Percentiles rank a stretch among this genome's conserved stretches.
phyloP scores from a whole-genome alignment of 2,888 invertebrate genomes.

The Luffia ferchaultella region DNA sequence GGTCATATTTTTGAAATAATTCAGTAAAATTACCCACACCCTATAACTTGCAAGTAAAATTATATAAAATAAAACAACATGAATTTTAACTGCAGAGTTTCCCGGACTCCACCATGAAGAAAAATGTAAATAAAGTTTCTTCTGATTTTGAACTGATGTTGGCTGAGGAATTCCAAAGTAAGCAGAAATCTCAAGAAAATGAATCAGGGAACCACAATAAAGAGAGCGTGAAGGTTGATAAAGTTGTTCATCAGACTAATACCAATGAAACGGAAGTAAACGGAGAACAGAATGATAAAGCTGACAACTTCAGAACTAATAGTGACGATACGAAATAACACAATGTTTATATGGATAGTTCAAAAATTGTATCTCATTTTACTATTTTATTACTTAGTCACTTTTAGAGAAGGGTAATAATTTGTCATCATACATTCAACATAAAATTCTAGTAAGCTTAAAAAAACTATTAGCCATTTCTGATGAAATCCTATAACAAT shows the following conservation, averaged over 20 bases:
- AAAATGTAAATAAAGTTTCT: conserved; percentile 50
- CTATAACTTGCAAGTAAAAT: too few relatives aligned
- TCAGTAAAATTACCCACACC: too few relatives aligned
- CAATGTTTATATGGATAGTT: neutral
- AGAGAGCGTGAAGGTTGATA: conserved; percentile 30
- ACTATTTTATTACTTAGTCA: too few relatives aligned
- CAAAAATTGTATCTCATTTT: neutral
- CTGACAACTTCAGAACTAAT: conserved; percentile 23
- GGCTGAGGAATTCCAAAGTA: conserved; percentile 46
- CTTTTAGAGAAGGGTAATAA: too few relatives aligned
- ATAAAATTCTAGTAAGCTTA: too few relatives aligned
- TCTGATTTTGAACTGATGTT: conserved; percentile 52
- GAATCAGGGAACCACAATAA: conserved; percentile 22
- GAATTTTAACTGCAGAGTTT: conserved; percentile 42
- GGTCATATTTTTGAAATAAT: too few relatives aligned
- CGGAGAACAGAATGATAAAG: conserved; percentile 31
- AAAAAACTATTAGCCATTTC: too few relatives aligned
- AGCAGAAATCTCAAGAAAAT: conserved; percentile 17
- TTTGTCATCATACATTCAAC: too few relatives aligned
- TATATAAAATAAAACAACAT: too few relatives aligned
- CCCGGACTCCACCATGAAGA: conserved; percentile 51
- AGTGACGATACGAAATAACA: conserved; percentile 34
- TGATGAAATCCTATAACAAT: too few relatives aligned
- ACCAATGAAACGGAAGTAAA: conserved; percentile 19
- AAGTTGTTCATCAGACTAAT: conserved; percentile 20